phyloP scores from a whole-genome alignment of 2,797 vertebrate genomes.

The Amphiprion clarkii region DNA sequence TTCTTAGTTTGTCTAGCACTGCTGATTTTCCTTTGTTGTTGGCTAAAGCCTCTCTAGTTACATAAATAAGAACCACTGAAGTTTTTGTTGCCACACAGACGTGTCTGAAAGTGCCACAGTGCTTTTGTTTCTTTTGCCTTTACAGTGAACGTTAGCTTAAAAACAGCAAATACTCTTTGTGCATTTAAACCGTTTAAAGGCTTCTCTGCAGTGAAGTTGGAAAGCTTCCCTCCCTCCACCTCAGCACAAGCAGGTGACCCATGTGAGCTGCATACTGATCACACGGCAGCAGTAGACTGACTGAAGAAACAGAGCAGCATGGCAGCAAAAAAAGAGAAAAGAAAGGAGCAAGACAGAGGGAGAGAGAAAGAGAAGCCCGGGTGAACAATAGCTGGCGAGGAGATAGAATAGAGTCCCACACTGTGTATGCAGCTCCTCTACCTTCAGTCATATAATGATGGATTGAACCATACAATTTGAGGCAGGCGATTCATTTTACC shows the following conservation, averaged over 20 bases:
- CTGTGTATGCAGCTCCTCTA: conserved; percentile 70
- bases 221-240: conserved; percentile 35
- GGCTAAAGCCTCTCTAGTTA: no score
- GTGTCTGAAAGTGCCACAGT: accelerated
- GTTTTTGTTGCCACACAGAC: neutral
- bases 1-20: no score
- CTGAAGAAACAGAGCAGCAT: conserved; percentile 39
- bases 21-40: no score
- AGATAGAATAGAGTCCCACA: conserved; percentile 61
- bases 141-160: neutral
- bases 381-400: conserved; percentile 60
- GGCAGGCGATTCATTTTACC: conserved; percentile 43
- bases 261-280: conserved; percentile 75
- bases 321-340: conserved; percentile 21
- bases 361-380: conserved; percentile 35
- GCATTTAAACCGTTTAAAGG: conserved; percentile 27
- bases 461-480: conserved; percentile 58
- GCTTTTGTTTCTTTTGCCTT: neutral
- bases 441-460: conserved; percentile 71
- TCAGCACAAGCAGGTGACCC: conserved; percentile 65
- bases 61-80: neutral
- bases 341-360: neutral
- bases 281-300: conserved; percentile 43
- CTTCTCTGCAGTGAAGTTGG: conserved; percentile 44
- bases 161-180: conserved; percentile 8